phyloP scores from a whole-genome alignment of 2,888 invertebrate genomes.

The Patella pellucida region DNA sequence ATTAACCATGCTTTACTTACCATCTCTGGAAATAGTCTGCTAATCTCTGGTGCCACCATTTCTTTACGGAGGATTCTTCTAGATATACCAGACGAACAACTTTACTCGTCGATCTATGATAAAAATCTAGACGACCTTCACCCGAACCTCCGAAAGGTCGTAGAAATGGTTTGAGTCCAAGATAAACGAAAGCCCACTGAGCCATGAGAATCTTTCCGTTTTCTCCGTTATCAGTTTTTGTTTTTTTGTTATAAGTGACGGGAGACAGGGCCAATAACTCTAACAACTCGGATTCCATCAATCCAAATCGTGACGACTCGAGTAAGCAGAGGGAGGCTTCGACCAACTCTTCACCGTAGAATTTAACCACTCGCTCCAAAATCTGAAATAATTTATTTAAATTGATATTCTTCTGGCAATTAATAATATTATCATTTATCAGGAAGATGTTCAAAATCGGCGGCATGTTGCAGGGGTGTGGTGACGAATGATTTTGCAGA shows the following conservation, averaged over 20 bases:
- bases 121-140: constrained; percentile 48
- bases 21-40: constrained; percentile 40
- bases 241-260: constrained; percentile 24
- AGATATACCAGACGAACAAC: constrained; percentile 43
- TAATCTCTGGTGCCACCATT: constrained; percentile 40
- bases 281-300: constrained; percentile 46
- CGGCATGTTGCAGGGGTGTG: no score
- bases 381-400: constrained; percentile 34
- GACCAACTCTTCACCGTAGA: constrained; percentile 46
- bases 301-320: constrained; percentile 47
- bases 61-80: constrained; percentile 15
- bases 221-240: constrained; percentile 16
- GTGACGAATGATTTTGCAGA: no score
- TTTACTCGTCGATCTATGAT: constrained; percentile 47
- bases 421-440: no score
- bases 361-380: constrained; percentile 37
- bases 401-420: no score
- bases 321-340: constrained; percentile 46
- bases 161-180: constrained; percentile 44
- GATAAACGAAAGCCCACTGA: constrained; percentile 49
- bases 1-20: constrained; percentile 24
- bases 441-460: no score
- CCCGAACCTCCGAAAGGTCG: constrained; percentile 44
- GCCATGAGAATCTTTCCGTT: constrained; percentile 36
- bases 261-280: constrained; percentile 41